phyloP scores from a whole-genome alignment of 2,797 vertebrate genomes.

The Todus mexicanus region DNA sequence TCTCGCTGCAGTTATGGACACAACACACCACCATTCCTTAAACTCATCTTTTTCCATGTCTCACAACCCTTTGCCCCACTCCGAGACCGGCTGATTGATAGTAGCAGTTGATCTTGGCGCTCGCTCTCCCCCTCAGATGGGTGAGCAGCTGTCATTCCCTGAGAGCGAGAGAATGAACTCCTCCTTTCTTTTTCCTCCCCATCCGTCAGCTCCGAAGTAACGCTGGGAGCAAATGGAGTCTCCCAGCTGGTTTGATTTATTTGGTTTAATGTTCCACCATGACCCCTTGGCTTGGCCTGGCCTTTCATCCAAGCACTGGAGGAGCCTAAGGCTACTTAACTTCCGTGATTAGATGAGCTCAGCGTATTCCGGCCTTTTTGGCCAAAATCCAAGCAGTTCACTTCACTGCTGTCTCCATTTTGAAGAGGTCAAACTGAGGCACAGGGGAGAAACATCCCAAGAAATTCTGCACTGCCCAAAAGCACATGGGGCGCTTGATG shows the following conservation, averaged over 20 bases:
- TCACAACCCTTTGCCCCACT: neutral
- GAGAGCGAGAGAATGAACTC: neutral
- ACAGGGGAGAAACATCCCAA: neutral
- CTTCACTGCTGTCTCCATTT: neutral
- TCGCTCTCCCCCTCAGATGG: neutral
- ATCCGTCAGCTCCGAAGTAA: neutral
- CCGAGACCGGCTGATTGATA: neutral
- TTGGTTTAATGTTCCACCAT: slow-evolving; percentile 15
- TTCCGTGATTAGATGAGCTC: slow-evolving; percentile 12
- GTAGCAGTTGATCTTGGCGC: neutral
- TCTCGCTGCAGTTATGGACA: rapidly evolving
- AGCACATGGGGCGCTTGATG: rapidly evolving
- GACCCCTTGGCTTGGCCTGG: slow-evolving; percentile 24
- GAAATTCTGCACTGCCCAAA: neutral
- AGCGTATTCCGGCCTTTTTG: neutral
- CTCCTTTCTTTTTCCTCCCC: neutral
- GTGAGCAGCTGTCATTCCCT: neutral
- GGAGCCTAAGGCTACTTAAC: slow-evolving; percentile 15
- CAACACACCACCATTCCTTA: neutral
- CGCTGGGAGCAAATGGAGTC: neutral
- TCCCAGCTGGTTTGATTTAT: slow-evolving; percentile 49
- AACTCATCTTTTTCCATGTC: neutral
- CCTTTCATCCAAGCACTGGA: slow-evolving; percentile 22
- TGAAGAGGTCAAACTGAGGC: neutral
- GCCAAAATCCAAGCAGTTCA: slow-evolving; percentile 23